Percentiles rank a stretch among this genome's conserved stretches.
Conservation (phyloP, 2,797 vertebrate genomes). For the Pitangus sulphuratus region DNA sequence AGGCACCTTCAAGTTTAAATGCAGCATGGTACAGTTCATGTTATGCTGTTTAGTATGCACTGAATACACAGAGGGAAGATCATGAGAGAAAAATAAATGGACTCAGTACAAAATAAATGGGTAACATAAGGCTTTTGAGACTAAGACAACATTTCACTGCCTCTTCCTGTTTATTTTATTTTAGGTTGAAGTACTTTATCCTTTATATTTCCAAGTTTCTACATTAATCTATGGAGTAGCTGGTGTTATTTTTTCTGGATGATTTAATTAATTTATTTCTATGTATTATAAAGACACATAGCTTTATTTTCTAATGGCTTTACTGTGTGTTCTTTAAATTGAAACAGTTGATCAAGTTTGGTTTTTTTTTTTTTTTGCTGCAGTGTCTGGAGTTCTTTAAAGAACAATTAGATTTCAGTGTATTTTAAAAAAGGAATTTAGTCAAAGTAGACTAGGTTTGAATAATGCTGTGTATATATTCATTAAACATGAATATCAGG, state of each 20-base stretch:
- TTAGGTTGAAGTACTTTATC: background rate
- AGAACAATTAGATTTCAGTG: background rate
- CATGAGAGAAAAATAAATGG: constrained; percentile 21
- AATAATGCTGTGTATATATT: background rate
- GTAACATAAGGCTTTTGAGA: constrained; percentile 41
- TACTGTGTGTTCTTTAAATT: background rate
- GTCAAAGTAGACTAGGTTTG: background rate
- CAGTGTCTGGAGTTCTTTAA: background rate
- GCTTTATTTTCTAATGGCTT: constrained; percentile 20
- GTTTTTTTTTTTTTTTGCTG: background rate
- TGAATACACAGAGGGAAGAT: background rate
- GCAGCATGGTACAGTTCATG: background rate
- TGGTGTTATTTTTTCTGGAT: constrained; percentile 34
- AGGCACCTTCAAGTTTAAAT: background rate
- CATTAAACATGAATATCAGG: background rate
- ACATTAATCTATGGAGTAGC: constrained; percentile 27
- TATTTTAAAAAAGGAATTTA: background rate
- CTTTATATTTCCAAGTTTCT: constrained; percentile 25
- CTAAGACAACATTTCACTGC: constrained; percentile 33
- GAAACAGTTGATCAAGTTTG: background rate
- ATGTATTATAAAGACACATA: constrained; percentile 29
- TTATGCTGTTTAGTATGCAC: constrained; percentile 14
- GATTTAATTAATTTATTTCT: constrained; percentile 60
- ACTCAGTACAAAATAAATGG: constrained; percentile 23
- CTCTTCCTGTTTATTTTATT: constrained; percentile 26